phyloP scores from a whole-genome alignment of 1,140 invertebrate species.

The Danaus plexippus region DNA sequence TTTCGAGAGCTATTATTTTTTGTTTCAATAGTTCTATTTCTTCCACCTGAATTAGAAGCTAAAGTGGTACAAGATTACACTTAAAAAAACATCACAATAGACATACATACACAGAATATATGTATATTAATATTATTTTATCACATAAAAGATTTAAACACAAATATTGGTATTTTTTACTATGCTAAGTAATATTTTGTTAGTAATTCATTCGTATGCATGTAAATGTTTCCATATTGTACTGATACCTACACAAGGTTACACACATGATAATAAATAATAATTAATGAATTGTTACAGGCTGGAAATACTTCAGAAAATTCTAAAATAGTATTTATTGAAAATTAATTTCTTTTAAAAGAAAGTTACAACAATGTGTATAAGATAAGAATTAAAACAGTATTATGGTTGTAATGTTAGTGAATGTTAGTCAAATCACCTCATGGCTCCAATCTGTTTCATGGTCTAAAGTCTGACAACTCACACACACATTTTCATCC shows the following conservation, averaged over 20 bases:
- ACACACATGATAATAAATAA: no score
- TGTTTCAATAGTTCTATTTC: conserved; percentile 73
- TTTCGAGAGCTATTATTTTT: conserved; percentile 70
- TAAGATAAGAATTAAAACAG: no score
- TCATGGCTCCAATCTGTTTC: conserved; percentile 63
- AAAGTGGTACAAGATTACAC: conserved; percentile 15
- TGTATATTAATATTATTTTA: no score
- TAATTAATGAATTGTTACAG: no score
- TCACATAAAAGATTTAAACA: not conserved
- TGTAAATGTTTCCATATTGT: no score
- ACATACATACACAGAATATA: no score
- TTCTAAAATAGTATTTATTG: no score
- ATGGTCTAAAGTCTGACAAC: conserved; percentile 50
- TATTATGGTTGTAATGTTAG: not conserved
- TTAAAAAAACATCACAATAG: no score
- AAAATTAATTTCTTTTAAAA: no score
- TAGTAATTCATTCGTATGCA: conserved; percentile 2
- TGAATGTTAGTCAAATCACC: conserved; percentile 33
- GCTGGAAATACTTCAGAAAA: no score
- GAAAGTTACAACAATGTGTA: no score
- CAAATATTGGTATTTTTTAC: not conserved
- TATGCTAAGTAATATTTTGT: not conserved
- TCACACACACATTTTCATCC: conserved; percentile 54
- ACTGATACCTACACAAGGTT: no score
- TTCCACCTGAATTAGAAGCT: conserved; percentile 65